Percentiles rank a stretch among this genome's conserved stretches.
These are phyloP conservation scores for Ceratothoa steindachneri DNA, from an alignment of 2,888 invertebrate species.

Conservation along the genomic window DNA sequence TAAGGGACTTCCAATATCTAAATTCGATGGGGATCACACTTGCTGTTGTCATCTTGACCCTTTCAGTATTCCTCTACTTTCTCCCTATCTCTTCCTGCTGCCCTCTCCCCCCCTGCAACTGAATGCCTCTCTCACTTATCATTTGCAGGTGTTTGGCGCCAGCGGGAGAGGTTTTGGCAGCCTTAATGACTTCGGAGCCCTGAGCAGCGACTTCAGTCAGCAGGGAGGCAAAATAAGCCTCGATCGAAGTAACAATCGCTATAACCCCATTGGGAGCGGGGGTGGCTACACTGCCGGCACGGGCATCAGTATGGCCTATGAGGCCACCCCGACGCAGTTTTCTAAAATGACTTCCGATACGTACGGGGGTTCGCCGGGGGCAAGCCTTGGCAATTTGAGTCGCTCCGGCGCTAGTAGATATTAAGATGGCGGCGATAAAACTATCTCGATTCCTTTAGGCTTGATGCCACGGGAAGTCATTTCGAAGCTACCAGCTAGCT, in stretches of 20 bases:
- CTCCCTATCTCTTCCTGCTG: no score
- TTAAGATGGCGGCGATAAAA: no score
- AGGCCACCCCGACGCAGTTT: neutral
- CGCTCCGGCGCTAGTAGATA: neutral
- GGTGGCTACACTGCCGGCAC: neutral
- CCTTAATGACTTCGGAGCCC: neutral
- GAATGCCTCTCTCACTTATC: no score
- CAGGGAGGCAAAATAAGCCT: conserved; percentile 4
- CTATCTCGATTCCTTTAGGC: no score
- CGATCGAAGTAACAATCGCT: neutral
- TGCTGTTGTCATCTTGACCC: no score
- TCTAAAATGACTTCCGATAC: neutral
- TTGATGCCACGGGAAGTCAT: no score
- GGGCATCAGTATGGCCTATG: neutral
- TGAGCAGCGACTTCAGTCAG: neutral
- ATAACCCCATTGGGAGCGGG: conserved; percentile 5
- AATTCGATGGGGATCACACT: no score
- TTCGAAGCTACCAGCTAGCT: no score
- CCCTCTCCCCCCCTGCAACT: no score
- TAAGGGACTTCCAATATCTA: no score
- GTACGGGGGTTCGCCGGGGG: neutral
- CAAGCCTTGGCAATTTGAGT: neutral
- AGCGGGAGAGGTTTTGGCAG: conserved; percentile 3
- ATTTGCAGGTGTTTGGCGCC: neutral
- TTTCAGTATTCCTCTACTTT: no score